Evolutionary conservation across 2,113 vertebrate species (phyloP).

Genomic region (Eira barbara): DNA sequence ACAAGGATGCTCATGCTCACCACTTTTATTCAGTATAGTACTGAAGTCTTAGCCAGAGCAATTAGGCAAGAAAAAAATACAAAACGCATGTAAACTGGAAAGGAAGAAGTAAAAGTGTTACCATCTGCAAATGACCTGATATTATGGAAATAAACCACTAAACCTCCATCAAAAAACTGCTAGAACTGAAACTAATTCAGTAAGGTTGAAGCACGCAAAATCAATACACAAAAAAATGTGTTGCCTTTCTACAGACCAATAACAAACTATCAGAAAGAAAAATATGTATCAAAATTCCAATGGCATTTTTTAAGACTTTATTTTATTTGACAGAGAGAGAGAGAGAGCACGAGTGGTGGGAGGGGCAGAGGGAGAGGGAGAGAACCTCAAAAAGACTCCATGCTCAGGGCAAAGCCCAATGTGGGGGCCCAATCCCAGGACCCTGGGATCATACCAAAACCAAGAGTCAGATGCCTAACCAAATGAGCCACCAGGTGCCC

Average conservation of each 20-base stretch:
- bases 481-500: background rate
- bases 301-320: too few species aligned
- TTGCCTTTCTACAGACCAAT: background rate
- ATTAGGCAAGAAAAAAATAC: background rate
- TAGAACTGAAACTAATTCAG: background rate
- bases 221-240: background rate
- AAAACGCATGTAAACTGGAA: background rate
- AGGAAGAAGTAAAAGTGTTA: background rate
- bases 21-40: background rate
- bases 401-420: background rate
- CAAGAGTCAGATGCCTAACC: background rate
- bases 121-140: background rate
- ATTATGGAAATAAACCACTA: background rate
- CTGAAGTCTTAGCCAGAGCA: background rate
- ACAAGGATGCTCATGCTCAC: background rate
- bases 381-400: background rate
- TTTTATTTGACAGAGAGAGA: background rate
- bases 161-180: background rate
- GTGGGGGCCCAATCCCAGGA: background rate
- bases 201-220: background rate
- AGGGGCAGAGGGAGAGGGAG: background rate
- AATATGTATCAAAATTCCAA: background rate
- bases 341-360: background rate
- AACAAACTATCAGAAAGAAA: background rate
- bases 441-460: background rate